These are phyloP conservation scores for Bubo bubo DNA, from an alignment of 2,113 vertebrate species.

Conservation along the genomic window DNA sequence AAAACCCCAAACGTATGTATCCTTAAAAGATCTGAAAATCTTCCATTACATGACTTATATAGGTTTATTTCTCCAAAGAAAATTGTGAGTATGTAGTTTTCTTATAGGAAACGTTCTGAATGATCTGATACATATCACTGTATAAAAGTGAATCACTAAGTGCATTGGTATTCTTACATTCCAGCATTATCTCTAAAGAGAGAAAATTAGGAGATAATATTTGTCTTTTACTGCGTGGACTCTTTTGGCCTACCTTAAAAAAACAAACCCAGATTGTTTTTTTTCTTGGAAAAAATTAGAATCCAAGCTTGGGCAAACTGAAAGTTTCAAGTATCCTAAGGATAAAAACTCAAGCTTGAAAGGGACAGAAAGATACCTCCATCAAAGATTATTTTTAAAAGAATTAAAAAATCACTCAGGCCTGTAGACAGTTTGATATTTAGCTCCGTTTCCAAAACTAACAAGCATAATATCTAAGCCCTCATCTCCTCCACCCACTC, in stretches of 20 bases:
- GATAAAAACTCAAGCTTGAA: not conserved
- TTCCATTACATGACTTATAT: not conserved
- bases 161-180: not conserved
- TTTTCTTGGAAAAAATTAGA: not conserved
- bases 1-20: not conserved
- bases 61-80: not conserved
- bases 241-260: not conserved
- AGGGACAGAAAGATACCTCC: not conserved
- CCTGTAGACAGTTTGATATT: not conserved
- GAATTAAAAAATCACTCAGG: accelerated
- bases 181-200: not conserved
- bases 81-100: not conserved
- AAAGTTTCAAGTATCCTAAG: not conserved
- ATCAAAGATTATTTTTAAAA: not conserved
- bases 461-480: not conserved
- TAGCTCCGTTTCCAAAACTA: not conserved
- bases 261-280: not conserved
- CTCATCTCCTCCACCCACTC: not conserved
- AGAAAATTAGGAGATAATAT: not conserved
- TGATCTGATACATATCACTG: accelerated
- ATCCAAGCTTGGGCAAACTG: not conserved
- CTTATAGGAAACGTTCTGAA: not conserved
- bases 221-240: not conserved
- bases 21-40: not conserved
- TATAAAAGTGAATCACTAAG: not conserved